Evolutionary conservation across 2,113 vertebrate genomes (phyloP).

Genomic region (Spea bombifrons): DNA sequence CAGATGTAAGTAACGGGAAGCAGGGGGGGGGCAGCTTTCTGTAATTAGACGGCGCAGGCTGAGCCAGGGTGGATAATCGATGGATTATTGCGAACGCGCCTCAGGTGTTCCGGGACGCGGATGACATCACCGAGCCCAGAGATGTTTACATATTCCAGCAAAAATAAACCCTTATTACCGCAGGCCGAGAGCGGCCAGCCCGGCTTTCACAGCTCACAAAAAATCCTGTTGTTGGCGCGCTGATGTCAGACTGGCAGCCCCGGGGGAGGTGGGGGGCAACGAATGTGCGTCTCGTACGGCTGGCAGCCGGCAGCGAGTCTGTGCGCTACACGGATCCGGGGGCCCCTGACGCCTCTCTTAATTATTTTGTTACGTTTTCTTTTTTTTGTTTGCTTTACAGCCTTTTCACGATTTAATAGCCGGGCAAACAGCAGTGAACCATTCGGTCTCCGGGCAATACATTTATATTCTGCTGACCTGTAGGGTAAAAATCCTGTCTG

Average conservation of each 20-base stretch:
- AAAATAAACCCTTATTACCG: background rate
- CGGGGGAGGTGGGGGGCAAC: background rate
- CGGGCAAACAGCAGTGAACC: no score
- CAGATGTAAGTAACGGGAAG: background rate
- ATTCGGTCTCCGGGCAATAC: no score
- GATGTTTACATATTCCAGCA: background rate
- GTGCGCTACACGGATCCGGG: background rate
- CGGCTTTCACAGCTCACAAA: background rate
- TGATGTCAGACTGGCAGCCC: background rate
- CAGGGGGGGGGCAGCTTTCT: background rate
- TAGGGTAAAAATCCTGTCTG: no score
- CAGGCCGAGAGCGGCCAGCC: background rate
- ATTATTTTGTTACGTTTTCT: background rate
- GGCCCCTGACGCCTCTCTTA: background rate
- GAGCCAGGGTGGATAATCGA: background rate
- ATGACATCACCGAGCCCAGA: background rate
- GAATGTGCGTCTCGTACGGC: background rate
- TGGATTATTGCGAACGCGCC: conserved; percentile 1
- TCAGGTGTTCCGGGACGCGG: conserved; percentile 6
- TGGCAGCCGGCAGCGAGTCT: background rate
- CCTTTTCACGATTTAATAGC: no score
- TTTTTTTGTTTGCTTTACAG: background rate
- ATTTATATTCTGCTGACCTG: no score
- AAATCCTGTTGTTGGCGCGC: background rate
- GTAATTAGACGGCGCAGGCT: background rate